A percentile compares a stretch with the other conserved stretches of the same genome.
These are phyloP conservation scores for Cryptotis parvus DNA, from an alignment of 2,113 vertebrate species.

Conservation along the genomic window DNA sequence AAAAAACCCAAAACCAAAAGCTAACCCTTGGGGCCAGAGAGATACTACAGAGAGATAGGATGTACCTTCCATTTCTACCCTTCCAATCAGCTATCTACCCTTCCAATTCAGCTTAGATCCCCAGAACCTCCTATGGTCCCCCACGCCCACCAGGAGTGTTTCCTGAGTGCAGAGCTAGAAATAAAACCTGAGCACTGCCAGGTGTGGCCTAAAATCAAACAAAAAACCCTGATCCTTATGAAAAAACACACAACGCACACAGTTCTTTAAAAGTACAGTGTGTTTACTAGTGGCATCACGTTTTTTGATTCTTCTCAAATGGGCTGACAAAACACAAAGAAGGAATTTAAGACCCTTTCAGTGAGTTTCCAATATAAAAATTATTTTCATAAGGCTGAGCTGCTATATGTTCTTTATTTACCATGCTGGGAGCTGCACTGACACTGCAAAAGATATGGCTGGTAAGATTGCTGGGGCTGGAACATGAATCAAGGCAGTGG, in stretches of 20 bases:
- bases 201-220: background rate
- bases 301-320: background rate
- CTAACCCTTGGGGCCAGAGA: too few species aligned
- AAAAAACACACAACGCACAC: background rate
- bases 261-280: background rate
- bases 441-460: background rate
- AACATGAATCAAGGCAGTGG: background rate
- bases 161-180: too few species aligned
- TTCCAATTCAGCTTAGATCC: too few species aligned
- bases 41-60: too few species aligned
- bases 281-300: background rate
- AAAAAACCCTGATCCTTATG: background rate
- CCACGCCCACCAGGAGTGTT: too few species aligned
- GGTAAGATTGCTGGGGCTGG: background rate
- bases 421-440: background rate
- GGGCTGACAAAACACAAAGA: background rate
- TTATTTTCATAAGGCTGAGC: background rate
- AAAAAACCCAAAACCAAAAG: too few species aligned
- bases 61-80: too few species aligned
- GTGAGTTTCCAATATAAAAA: conserved; percentile 23
- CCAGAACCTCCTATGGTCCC: too few species aligned
- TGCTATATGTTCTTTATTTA: background rate
- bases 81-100: too few species aligned
- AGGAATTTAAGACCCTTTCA: background rate
- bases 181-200: too few species aligned